Evolutionary conservation across 1,140 invertebrate genomes (phyloP).

Genomic region (Eciton burchellii): DNA sequence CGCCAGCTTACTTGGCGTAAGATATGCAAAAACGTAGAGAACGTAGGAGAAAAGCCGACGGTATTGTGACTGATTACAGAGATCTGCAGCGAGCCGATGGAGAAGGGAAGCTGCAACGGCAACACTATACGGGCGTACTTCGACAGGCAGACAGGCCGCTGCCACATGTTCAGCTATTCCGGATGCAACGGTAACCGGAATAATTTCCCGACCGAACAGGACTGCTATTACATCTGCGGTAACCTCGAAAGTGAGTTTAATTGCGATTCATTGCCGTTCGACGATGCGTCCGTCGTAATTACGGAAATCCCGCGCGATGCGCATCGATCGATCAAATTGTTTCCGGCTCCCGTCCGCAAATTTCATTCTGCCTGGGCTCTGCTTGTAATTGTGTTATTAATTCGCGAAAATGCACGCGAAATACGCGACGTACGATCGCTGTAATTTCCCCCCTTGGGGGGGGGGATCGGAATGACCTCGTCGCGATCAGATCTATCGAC

Average conservation of each 20-base stretch:
- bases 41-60: no score
- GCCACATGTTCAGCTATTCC: conserved; percentile 90
- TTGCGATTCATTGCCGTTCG: not conserved
- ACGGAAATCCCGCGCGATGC: not conserved
- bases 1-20: no score
- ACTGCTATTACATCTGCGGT: conserved; percentile 87
- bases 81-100: conserved; percentile 87
- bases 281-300: not conserved
- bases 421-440: no score
- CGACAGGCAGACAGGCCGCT: conserved; percentile 88
- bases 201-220: conserved; percentile 88
- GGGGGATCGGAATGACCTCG: no score
- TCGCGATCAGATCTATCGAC: no score
- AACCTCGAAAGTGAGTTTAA: conserved; percentile 80
- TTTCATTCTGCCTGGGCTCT: not conserved
- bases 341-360: not conserved
- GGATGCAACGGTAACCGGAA: conserved; percentile 92
- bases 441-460: no score
- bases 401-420: no score
- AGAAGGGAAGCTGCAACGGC: conserved; percentile 89
- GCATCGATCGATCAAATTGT: not conserved
- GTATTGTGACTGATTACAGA: conserved; percentile 77
- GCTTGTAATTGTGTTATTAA: no score
- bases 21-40: no score
- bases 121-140: conserved; percentile 91